Evolutionary conservation across 1,140 invertebrate genomes (phyloP).

Genomic region (Lepeophtheirus salmonis): DNA sequence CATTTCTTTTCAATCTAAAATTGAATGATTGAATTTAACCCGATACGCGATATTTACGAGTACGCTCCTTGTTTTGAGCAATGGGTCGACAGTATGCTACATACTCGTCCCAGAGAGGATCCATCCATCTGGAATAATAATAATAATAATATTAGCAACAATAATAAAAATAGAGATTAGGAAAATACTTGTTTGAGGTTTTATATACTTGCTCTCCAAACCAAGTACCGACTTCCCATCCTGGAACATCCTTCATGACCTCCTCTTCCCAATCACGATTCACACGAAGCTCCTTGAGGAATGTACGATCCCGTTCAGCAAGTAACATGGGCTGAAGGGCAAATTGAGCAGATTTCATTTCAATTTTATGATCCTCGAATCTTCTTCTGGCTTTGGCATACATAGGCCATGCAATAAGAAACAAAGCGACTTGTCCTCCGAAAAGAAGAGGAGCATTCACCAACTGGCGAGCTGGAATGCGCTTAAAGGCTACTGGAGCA

Average conservation of each 20-base stretch:
- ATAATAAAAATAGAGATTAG: too few species aligned
- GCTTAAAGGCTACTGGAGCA: slow-evolving; percentile 44
- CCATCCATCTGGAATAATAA: neutral
- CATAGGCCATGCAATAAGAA: slow-evolving; percentile 36
- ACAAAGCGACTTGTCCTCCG: slow-evolving; percentile 36
- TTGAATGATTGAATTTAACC: too few species aligned
- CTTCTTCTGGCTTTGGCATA: slow-evolving; percentile 25
- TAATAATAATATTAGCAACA: neutral
- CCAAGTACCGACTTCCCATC: slow-evolving; percentile 20
- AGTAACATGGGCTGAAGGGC: slow-evolving; percentile 50
- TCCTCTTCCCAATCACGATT: slow-evolving; percentile 18
- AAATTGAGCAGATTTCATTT: slow-evolving; percentile 48
- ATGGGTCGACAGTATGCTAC: neutral
- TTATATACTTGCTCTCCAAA: slow-evolving; percentile 16
- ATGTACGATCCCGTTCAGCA: slow-evolving; percentile 57
- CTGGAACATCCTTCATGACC: slow-evolving; percentile 19
- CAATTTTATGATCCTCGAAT: slow-evolving; percentile 38
- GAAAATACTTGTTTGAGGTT: neutral
- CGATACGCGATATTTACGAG: neutral
- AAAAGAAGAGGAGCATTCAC: slow-evolving; percentile 37
- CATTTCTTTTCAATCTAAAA: too few species aligned
- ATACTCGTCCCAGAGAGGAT: neutral
- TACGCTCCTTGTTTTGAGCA: neutral
- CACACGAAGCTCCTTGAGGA: slow-evolving; percentile 43
- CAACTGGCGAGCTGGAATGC: slow-evolving; percentile 40